Percentiles rank a stretch among this genome's conserved stretches.
These are phyloP conservation scores for Kradibia gibbosae DNA, from an alignment of 1,140 invertebrate genomes.

Conservation along the genomic window DNA sequence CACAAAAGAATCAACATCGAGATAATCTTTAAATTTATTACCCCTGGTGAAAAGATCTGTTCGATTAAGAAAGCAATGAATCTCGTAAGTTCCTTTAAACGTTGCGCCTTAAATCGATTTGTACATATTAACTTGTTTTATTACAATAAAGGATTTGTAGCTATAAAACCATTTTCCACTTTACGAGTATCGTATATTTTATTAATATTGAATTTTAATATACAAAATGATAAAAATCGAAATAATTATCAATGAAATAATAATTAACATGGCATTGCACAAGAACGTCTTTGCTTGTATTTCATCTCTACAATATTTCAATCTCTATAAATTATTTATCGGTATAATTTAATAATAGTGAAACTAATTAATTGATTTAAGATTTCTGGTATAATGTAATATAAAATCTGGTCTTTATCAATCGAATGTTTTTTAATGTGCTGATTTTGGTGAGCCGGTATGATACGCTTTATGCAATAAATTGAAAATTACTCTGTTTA, in stretches of 20 bases:
- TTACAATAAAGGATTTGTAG: constrained; percentile 9
- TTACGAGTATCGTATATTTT: not conserved
- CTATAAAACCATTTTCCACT: not conserved
- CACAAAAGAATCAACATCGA: not conserved
- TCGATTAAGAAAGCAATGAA: constrained; percentile 24
- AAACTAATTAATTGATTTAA: not conserved
- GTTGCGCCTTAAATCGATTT: not conserved
- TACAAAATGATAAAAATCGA: not conserved
- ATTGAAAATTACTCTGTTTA: too few relatives aligned
- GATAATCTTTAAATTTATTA: constrained; percentile 25
- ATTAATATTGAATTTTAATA: too few relatives aligned
- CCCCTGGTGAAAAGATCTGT: not conserved
- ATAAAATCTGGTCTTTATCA: not conserved
- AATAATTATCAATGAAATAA: not conserved
- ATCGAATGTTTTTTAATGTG: not conserved
- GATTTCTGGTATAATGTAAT: too few relatives aligned
- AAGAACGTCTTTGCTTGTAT: not conserved
- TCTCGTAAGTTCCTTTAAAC: not conserved
- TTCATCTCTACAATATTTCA: too few relatives aligned
- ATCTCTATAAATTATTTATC: not conserved
- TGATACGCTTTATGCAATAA: too few relatives aligned
- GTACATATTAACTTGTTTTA: constrained; percentile 1
- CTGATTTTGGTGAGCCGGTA: not conserved
- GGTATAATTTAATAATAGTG: not conserved
- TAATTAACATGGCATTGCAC: not conserved